Percentiles rank a stretch among this genome's conserved stretches.
Evolutionary conservation across 2,113 vertebrate genomes (phyloP).

Genomic region (Chionomys nivalis): DNA sequence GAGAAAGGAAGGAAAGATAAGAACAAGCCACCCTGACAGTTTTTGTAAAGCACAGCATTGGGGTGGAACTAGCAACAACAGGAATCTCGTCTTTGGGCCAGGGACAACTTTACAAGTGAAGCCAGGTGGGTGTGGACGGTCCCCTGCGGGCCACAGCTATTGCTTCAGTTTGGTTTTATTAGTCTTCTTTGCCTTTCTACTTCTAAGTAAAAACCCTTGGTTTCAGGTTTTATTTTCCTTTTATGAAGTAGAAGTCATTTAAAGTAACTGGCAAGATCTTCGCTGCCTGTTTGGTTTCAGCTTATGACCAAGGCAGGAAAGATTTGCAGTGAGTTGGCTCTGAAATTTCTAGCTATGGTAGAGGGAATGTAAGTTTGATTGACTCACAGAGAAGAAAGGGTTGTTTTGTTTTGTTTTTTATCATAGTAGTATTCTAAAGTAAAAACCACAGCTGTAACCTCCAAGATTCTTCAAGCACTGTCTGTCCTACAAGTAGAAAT

Average conservation of each 20-base stretch:
- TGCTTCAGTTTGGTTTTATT: background rate
- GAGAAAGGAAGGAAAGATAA: background rate
- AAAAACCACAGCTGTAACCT: background rate
- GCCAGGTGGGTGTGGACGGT: constrained; percentile 65
- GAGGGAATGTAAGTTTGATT: constrained; percentile 8
- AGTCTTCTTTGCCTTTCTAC: background rate
- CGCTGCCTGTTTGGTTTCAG: constrained; percentile 21
- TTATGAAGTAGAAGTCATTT: background rate
- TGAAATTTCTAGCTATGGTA: constrained; percentile 14
- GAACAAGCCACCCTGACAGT: background rate
- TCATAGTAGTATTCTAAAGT: background rate
- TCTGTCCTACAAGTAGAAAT: background rate
- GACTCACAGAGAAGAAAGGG: constrained; percentile 33
- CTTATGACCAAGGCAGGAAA: background rate
- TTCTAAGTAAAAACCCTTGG: background rate
- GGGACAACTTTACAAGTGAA: constrained; percentile 70
- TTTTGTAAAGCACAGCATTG: constrained; percentile 72
- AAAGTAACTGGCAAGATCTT: background rate
- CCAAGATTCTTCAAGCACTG: constrained; percentile 13
- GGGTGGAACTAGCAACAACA: background rate
- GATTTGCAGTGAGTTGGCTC: background rate
- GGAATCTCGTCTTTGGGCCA: constrained; percentile 69
- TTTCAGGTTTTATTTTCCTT: constrained; percentile 22
- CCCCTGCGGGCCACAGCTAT: background rate
- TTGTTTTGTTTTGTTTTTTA: background rate